Conservation (phyloP, 2,113 vertebrate species). For the Meleagris gallopavo region DNA sequence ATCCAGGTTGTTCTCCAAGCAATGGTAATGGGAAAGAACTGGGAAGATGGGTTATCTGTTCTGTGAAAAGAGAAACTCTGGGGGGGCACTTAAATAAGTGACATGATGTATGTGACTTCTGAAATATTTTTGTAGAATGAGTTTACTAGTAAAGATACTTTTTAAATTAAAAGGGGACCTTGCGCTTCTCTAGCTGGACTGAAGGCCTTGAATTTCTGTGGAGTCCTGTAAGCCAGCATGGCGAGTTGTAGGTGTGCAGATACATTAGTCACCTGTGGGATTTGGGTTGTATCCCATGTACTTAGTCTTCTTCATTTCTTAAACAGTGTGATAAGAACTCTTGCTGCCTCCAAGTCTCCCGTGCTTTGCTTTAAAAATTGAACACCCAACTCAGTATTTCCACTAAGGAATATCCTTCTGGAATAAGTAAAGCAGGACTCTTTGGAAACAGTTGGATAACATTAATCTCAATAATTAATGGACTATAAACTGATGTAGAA, state of each 20-base stretch:
- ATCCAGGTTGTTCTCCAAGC: not conserved
- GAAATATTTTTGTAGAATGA: not conserved
- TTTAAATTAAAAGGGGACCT: not conserved
- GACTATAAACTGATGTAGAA: not conserved
- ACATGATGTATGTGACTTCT: not conserved
- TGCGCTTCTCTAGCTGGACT: not conserved
- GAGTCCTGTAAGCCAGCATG: not conserved
- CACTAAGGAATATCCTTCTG: not conserved
- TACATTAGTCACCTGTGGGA: not conserved
- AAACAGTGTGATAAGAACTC: accelerated
- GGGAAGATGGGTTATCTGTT: not conserved
- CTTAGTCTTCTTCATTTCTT: not conserved
- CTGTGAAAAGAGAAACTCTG: not conserved
- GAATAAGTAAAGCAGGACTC: not conserved
- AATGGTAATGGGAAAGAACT: not conserved
- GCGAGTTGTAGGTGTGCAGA: not conserved
- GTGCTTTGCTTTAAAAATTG: not conserved
- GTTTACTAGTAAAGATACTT: not conserved
- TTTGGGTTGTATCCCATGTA: not conserved
- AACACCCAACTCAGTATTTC: not conserved
- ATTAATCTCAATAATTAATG: not conserved
- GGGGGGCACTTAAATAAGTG: not conserved
- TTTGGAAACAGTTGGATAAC: not conserved
- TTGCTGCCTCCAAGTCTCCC: not conserved
- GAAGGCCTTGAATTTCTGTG: not conserved